Conservation (phyloP, 2,113 vertebrate genomes). For the Ammodytes marinus region DNA sequence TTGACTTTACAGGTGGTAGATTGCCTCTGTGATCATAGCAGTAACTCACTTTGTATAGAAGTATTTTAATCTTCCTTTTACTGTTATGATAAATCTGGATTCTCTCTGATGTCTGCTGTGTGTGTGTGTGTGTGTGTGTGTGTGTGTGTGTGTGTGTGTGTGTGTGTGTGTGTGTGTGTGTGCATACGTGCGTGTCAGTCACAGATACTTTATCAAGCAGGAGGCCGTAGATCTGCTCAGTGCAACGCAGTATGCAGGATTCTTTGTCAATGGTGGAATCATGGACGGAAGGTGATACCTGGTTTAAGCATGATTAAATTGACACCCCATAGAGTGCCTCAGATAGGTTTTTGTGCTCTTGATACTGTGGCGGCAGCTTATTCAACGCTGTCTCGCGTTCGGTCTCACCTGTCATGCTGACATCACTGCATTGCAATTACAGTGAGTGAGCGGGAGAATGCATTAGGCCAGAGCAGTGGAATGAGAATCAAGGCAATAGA, state of each 20-base stretch:
- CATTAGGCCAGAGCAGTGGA: conserved; percentile 42
- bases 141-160: neutral
- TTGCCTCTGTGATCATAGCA: conserved; percentile 63
- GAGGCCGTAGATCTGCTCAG: conserved; percentile 51
- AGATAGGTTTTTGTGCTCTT: conserved; percentile 78
- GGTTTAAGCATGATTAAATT: conserved; percentile 85
- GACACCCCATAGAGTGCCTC: conserved; percentile 86
- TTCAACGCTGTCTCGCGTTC: conserved; percentile 80
- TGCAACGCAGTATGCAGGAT: conserved; percentile 69
- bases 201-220: conserved; percentile 73
- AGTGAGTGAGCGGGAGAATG: conserved; percentile 74
- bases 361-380: conserved; percentile 78
- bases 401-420: conserved; percentile 80
- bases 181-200: conserved; percentile 41
- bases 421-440: conserved; percentile 82
- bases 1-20: conserved; percentile 51
- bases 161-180: conserved; percentile 32
- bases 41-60: conserved; percentile 5
- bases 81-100: neutral
- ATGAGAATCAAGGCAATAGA: conserved; percentile 53
- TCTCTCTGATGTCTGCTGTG: neutral
- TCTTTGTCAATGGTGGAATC: conserved; percentile 82
- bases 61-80: neutral
- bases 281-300: conserved; percentile 80
- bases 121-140: conserved; percentile 19